phyloP scores from a whole-genome alignment of 2,888 invertebrate genomes.

The Spialia ferax region DNA sequence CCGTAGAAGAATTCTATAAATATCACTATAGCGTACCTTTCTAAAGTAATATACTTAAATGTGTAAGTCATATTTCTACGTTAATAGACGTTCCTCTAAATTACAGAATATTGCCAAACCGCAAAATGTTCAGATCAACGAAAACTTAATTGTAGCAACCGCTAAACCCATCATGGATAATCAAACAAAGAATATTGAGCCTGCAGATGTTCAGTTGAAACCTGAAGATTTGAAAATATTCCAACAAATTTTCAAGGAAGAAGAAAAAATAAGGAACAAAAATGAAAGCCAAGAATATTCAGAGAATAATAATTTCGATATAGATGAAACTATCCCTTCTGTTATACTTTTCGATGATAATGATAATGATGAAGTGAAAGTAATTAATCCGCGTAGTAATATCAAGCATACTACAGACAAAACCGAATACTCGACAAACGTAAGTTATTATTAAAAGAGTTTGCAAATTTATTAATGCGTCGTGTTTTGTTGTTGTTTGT shows the following conservation, averaged over 20 bases:
- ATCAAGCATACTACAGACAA: not conserved
- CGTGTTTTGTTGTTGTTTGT: not conserved
- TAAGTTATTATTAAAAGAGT: no score
- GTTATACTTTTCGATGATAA: not conserved
- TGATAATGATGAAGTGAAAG: not conserved
- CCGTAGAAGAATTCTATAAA: no score
- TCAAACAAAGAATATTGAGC: slow-evolving; percentile 13
- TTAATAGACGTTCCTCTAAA: not conserved
- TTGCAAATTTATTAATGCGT: no score
- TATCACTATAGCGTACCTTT: no score
- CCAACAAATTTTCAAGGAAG: slow-evolving; percentile 6
- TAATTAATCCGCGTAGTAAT: slow-evolving; percentile 6
- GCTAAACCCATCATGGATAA: slow-evolving; percentile 1
- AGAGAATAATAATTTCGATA: not conserved
- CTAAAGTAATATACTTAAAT: no score
- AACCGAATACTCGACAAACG: not conserved
- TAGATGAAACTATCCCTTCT: not conserved
- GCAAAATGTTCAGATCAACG: not conserved
- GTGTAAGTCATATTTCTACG: not conserved
- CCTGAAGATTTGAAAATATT: slow-evolving; percentile 14
- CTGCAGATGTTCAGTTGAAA: not conserved
- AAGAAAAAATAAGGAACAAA: slow-evolving; percentile 4
- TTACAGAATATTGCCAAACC: slow-evolving; percentile 25
- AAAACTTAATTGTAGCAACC: not conserved
- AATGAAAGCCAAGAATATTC: not conserved